A percentile compares a stretch with the other conserved stretches of the same genome.
Evolutionary conservation across 2,797 vertebrate species (phyloP).

Genomic region (Synaphobranchus kaupii): DNA sequence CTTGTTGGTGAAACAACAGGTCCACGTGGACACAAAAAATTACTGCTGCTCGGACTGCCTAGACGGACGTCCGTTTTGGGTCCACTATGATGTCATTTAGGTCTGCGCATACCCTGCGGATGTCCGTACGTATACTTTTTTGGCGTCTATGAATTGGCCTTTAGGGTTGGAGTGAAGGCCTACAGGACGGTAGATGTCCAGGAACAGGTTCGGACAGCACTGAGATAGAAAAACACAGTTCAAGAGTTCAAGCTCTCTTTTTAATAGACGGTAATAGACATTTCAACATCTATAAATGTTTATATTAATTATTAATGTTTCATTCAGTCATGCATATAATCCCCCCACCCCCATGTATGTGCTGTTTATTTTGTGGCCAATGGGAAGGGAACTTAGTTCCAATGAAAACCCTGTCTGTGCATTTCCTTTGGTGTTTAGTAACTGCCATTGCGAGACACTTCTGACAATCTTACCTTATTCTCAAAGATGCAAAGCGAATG

Average conservation of each 20-base stretch:
- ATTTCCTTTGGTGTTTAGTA: constrained; percentile 3
- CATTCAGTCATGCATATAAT: not conserved
- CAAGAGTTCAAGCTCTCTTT: not conserved
- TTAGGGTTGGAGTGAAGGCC: too few relatives aligned
- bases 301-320: constrained; percentile 7
- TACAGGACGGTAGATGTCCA: too few relatives aligned
- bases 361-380: constrained; percentile 10
- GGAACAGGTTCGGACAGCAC: too few relatives aligned
- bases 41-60: too few relatives aligned
- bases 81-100: too few relatives aligned
- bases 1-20: too few relatives aligned
- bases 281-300: not conserved
- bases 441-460: not conserved
- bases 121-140: too few relatives aligned
- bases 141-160: too few relatives aligned
- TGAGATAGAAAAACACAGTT: not conserved
- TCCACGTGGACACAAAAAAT: too few relatives aligned
- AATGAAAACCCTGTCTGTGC: not conserved
- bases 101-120: too few relatives aligned
- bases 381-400: not conserved
- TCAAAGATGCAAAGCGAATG: too few relatives aligned
- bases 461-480: not conserved
- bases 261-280: constrained; percentile 19
- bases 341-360: not conserved
- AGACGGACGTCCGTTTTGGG: too few relatives aligned